Conservation (phyloP, 2,113 vertebrate genomes). For the Dicentrarchus labrax region DNA sequence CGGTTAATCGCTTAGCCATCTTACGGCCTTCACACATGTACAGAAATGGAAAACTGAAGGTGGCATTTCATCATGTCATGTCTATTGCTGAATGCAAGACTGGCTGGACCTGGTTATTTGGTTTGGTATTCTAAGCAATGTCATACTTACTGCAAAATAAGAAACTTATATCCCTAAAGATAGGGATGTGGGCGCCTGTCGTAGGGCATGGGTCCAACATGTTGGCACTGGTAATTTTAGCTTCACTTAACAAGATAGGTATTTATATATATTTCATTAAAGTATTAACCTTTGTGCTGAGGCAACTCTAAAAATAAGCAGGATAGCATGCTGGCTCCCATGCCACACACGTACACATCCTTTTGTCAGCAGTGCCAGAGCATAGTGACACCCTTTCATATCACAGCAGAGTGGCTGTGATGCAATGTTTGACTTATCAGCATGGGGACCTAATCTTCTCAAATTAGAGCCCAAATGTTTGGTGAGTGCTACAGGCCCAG, state of each 20-base stretch:
- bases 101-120: conserved; percentile 14
- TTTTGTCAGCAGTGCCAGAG: conserved; percentile 48
- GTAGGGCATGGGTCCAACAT: conserved; percentile 27
- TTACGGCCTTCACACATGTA: conserved; percentile 77
- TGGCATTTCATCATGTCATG: conserved; percentile 70
- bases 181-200: conserved; percentile 28
- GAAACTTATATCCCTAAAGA: conserved; percentile 1
- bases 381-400: conserved; percentile 50
- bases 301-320: conserved; percentile 36
- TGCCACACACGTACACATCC: conserved; percentile 6
- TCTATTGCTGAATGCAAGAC: conserved; percentile 25
- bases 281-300: conserved; percentile 21
- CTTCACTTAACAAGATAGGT: conserved; percentile 11
- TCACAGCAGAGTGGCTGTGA: conserved; percentile 58
- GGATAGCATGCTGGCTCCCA: conserved; percentile 25
- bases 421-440: conserved; percentile 77
- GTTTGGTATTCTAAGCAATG: conserved; percentile 22
- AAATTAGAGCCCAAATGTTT: conserved; percentile 75
- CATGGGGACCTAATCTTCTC: conserved; percentile 75
- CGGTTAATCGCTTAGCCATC: conserved; percentile 82
- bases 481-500: conserved; percentile 66
- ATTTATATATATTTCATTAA: not conserved
- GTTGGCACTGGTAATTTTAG: conserved; percentile 27
- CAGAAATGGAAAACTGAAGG: conserved; percentile 62
- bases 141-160: conserved; percentile 3